Conservation (phyloP, 2,888 invertebrate genomes). For the Ophraella communa region DNA sequence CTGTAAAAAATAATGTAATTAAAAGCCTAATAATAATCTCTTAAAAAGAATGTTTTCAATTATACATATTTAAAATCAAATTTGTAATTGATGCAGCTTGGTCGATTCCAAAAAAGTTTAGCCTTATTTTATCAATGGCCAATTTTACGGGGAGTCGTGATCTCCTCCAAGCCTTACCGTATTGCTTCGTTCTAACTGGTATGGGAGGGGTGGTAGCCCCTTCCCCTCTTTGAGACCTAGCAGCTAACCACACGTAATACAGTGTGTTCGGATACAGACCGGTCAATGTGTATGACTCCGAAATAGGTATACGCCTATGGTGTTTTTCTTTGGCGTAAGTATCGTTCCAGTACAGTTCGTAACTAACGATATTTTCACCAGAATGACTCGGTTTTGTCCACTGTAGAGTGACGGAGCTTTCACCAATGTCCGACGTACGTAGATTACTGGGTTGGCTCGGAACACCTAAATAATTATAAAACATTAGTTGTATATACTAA, state of each 20-base stretch:
- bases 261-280: slow-evolving; percentile 94
- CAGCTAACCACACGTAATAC: slow-evolving; percentile 97
- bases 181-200: slow-evolving; percentile 94
- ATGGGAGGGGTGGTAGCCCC: slow-evolving; percentile 95
- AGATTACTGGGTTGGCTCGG: slow-evolving; percentile 95
- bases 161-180: slow-evolving; percentile 77
- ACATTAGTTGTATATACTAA: too few relatives aligned
- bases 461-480: slow-evolving; percentile 70
- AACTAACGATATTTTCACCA: slow-evolving; percentile 91
- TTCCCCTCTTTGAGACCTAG: slow-evolving; percentile 90
- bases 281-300: slow-evolving; percentile 85
- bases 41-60: too few relatives aligned
- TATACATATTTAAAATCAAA: too few relatives aligned
- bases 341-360: slow-evolving; percentile 97
- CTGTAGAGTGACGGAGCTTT: slow-evolving; percentile 87
- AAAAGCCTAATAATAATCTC: too few relatives aligned
- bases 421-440: slow-evolving; percentile 84
- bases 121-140: neutral
- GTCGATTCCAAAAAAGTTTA: neutral
- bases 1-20: too few relatives aligned
- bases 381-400: slow-evolving; percentile 94
- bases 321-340: slow-evolving; percentile 90
- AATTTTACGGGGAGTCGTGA: neutral
- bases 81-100: too few relatives aligned
- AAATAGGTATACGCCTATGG: slow-evolving; percentile 82